Percentiles rank a stretch among this genome's conserved stretches.
phyloP scores from a whole-genome alignment of 2,113 vertebrate species.

The Pelvicachromis taeniatus region DNA sequence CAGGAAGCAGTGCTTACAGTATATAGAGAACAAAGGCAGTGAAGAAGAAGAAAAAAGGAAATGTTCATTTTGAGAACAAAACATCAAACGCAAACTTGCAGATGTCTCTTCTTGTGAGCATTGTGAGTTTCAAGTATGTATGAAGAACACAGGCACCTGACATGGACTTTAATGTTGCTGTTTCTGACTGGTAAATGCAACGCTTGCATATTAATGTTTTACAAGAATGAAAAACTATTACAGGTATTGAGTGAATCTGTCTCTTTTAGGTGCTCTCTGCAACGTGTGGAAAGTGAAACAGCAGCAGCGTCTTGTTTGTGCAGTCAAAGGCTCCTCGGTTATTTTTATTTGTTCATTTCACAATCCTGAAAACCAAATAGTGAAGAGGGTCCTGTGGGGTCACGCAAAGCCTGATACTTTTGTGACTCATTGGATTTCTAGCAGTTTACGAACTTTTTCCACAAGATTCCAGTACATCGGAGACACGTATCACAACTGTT shows the following conservation, averaged over 20 bases:
- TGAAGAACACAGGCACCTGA: not conserved
- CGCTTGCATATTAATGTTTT: not conserved
- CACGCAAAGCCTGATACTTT: accelerated
- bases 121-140: not conserved
- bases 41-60: not conserved
- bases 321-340: slow-evolving; percentile 11
- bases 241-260: not conserved
- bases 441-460: accelerated
- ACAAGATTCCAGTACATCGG: slow-evolving; percentile 6
- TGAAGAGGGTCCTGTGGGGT: not conserved
- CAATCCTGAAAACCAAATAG: not conserved
- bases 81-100: not conserved
- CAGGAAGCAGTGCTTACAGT: not conserved
- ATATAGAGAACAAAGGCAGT: not conserved
- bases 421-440: not conserved
- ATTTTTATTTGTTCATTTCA: slow-evolving; percentile 20
- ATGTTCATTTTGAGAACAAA: not conserved
- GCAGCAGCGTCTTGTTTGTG: not conserved
- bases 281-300: not conserved
- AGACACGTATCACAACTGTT: slow-evolving; percentile 9
- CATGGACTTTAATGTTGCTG: not conserved
- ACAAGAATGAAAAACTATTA: not conserved
- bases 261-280: slow-evolving; percentile 23
- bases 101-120: not conserved
- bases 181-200: slow-evolving; percentile 25